Evolutionary conservation across 2,113 vertebrate genomes (phyloP), one percentile per base, ranked within the genome.

Genomic region (Cebus imitator): DNA sequence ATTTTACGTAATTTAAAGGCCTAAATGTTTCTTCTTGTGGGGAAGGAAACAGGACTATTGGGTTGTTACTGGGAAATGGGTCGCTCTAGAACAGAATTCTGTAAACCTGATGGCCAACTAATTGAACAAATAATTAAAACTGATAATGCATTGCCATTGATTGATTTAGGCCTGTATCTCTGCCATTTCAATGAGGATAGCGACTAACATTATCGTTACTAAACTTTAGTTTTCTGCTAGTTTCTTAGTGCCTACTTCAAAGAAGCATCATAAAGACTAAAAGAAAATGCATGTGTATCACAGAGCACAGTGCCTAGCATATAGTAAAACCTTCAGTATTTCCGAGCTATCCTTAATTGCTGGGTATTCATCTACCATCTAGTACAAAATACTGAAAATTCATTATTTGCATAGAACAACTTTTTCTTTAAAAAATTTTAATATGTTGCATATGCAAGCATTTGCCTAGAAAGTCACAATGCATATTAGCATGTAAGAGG

Each of bases 371-470:
- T 64, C 73, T 11, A 35, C 79, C 81, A 76, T 86, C 57, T 73
- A 55, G 10, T 52, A 45, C 18, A 84, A 50, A 45, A 55, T 55
- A 61, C 57, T 87, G 75, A 83, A 95, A 85, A 86, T 83, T 87
- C 37, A 5, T 76, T 83, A 40, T 95, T 94, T 94, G 52, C 57
- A 30, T 86, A 45, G 61, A 64, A 83, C 82, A 93, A 52, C 93
- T 94, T 94, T 95, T 93, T 80, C 91, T 90, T 27, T 57, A 87
- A 75, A 97, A 89, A n/a, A 50, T 75, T 83, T 96, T 48, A 76
- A 35, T 89, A 50, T 95, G 30, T 93, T 95, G 48, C 79, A 20
- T 57, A 58, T 13, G 48, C 50, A 88, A 82, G 82, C 68, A 57
- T 50, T 94, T 95, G 78, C 68, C 30, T 64, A 12, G 70, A 87